Evolutionary conservation across 2,113 vertebrate species (phyloP).

Genomic region (Chaetodon auriga): DNA sequence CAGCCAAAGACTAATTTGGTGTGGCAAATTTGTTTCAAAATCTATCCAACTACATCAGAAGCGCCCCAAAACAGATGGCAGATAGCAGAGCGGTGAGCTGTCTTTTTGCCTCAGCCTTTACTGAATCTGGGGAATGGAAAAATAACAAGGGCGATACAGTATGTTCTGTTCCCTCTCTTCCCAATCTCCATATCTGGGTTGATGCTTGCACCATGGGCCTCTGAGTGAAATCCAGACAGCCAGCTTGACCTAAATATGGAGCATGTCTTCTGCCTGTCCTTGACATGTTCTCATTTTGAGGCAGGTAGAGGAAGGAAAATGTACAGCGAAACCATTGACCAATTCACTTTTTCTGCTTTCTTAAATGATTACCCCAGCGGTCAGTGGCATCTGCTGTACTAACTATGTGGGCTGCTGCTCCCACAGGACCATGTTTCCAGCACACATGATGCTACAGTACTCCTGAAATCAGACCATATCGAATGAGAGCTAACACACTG

Average conservation of each 20-base stretch:
- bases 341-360: not conserved
- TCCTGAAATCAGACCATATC: slow-evolving; percentile 42
- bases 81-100: slow-evolving; percentile 49
- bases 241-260: slow-evolving; percentile 77
- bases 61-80: slow-evolving; percentile 68
- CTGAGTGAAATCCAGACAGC: slow-evolving; percentile 63
- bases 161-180: slow-evolving; percentile 55
- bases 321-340: slow-evolving; percentile 11
- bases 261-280: slow-evolving; percentile 69
- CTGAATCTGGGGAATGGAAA: slow-evolving; percentile 32
- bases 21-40: slow-evolving; percentile 70
- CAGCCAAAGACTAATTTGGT: slow-evolving; percentile 71
- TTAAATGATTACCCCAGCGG: slow-evolving; percentile 22
- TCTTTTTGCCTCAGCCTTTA: slow-evolving; percentile 43
- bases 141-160: slow-evolving; percentile 38
- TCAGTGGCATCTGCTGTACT: slow-evolving; percentile 52
- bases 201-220: slow-evolving; percentile 58
- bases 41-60: slow-evolving; percentile 61
- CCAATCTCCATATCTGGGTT: slow-evolving; percentile 71
- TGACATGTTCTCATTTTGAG: slow-evolving; percentile 63
- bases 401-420: slow-evolving; percentile 43
- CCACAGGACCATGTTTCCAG: slow-evolving; percentile 37
- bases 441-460: slow-evolving; percentile 37
- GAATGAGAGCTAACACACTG: slow-evolving; percentile 59
- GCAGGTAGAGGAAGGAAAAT: slow-evolving; percentile 1